phyloP scores from a whole-genome alignment of 2,113 vertebrate genomes.

The Malurus elegans region DNA sequence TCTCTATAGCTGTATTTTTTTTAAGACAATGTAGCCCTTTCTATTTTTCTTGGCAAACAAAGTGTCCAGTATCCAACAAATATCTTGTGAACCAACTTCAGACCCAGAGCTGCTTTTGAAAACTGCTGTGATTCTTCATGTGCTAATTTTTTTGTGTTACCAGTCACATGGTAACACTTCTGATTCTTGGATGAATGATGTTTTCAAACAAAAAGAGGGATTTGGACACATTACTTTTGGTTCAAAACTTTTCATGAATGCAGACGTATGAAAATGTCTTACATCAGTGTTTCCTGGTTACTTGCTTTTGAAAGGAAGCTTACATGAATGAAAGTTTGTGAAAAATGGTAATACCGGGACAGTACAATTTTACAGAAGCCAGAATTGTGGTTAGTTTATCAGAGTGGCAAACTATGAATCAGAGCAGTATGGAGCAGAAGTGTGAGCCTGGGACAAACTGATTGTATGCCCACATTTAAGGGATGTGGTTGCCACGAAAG shows the following conservation, averaged over 20 bases:
- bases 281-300: background rate
- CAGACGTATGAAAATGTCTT: slow-evolving; percentile 9
- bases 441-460: background rate
- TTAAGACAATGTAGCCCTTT: background rate
- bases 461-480: background rate
- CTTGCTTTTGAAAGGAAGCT: slow-evolving; percentile 6
- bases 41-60: background rate
- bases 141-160: background rate
- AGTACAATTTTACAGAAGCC: background rate
- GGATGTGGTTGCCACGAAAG: background rate
- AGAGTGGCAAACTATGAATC: background rate
- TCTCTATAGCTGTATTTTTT: background rate
- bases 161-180: slow-evolving; percentile 18
- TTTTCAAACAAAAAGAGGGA: slow-evolving; percentile 46
- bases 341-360: background rate
- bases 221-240: slow-evolving; percentile 15
- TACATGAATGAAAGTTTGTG: background rate
- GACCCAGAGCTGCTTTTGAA: background rate
- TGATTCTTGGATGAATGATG: slow-evolving; percentile 31
- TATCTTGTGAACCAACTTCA: slow-evolving; percentile 10
- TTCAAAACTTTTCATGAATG: slow-evolving; percentile 28
- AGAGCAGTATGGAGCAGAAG: background rate
- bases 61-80: background rate
- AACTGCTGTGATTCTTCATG: slow-evolving; percentile 8
- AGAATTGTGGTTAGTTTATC: background rate